A percentile compares a stretch with the other conserved stretches of the same genome.
phyloP scores from a whole-genome alignment of 2,888 invertebrate species.

The Cyrtodaria siliqua region DNA sequence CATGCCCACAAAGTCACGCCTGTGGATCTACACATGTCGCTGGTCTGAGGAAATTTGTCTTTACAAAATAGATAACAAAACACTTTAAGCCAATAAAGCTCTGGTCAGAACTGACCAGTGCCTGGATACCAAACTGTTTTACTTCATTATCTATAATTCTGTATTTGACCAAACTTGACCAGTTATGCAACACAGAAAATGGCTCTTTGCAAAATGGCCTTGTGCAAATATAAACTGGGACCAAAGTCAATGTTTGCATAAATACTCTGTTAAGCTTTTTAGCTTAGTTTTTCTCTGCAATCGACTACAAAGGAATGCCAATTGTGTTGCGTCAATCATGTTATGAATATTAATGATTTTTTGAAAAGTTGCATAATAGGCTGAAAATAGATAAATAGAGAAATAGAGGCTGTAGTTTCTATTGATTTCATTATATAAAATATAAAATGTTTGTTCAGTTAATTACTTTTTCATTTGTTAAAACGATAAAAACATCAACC shows the following conservation, averaged over 20 bases:
- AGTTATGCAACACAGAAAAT: slow-evolving; percentile 55
- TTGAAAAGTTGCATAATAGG: background rate
- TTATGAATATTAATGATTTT: slow-evolving; percentile 31
- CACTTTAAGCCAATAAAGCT: slow-evolving; percentile 53
- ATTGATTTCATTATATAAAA: no score
- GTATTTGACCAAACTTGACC: no score
- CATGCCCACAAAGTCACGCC: no score
- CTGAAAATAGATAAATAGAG: no score
- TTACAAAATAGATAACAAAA: slow-evolving; percentile 57
- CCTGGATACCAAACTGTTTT: slow-evolving; percentile 63
- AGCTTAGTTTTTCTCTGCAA: slow-evolving; percentile 30
- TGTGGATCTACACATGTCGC: no score
- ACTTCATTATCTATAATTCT: slow-evolving; percentile 39
- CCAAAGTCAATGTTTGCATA: slow-evolving; percentile 57
- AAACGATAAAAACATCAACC: no score
- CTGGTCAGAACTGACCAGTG: slow-evolving; percentile 37
- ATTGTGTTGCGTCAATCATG: slow-evolving; percentile 17
- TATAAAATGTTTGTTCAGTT: no score
- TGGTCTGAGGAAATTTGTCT: no score
- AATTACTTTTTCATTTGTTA: no score
- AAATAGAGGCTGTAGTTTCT: no score
- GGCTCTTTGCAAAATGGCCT: slow-evolving; percentile 52
- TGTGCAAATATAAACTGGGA: slow-evolving; percentile 43
- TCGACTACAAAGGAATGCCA: slow-evolving; percentile 23
- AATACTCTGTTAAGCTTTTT: slow-evolving; percentile 56